Evolutionary conservation across 2,113 vertebrate genomes (phyloP).

Genomic region (Delphinapterus leucas): DNA sequence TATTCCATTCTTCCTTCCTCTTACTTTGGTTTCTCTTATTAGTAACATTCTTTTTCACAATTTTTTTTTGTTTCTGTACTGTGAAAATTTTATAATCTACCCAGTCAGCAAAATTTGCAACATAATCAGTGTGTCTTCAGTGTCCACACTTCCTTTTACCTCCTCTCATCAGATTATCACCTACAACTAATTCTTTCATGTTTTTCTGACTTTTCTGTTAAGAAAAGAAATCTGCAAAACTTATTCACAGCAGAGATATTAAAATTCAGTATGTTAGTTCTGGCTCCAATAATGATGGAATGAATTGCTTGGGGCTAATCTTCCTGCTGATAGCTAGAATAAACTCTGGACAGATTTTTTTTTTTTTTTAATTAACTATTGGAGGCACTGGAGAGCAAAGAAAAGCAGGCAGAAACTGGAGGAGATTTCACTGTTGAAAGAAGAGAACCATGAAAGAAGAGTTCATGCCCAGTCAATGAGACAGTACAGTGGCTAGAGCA

Average conservation of each 20-base stretch:
- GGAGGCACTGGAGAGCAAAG: not conserved
- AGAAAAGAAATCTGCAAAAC: not conserved
- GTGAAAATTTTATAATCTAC: not conserved
- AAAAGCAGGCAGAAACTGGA: not conserved
- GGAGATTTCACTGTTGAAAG: not conserved
- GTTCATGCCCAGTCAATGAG: fast-evolving
- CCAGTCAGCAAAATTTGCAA: not conserved
- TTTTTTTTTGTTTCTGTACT: not conserved
- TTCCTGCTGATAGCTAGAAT: not conserved
- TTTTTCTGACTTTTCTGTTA: not conserved
- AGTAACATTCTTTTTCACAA: not conserved
- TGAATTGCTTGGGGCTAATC: not conserved
- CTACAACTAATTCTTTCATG: not conserved
- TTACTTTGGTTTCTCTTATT: not conserved
- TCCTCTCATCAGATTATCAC: not conserved
- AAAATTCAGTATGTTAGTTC: not conserved
- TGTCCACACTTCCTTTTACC: not conserved
- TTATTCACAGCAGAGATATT: not conserved
- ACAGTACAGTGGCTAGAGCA: not conserved
- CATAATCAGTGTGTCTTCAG: not conserved
- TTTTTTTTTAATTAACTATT: not conserved
- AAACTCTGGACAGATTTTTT: not conserved
- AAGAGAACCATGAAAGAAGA: not conserved
- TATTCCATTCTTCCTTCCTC: not conserved
- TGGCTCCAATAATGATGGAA: not conserved